phyloP scores from a whole-genome alignment of 2,888 invertebrate species.

The Leptopilina syphax region DNA sequence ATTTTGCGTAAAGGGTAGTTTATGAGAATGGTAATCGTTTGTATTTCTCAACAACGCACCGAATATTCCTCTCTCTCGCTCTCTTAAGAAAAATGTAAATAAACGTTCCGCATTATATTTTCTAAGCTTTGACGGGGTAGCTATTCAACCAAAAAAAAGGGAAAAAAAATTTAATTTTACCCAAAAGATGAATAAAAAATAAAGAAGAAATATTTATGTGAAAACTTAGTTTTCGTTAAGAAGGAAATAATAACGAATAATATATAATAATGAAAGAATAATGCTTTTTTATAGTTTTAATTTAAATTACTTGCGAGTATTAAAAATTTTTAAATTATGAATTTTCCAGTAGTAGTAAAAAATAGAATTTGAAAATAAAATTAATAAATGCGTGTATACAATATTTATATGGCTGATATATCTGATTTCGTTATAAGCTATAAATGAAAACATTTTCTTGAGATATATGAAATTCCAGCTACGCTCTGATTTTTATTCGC shows the following conservation, averaged over 20 bases:
- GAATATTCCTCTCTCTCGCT: background rate
- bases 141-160: background rate
- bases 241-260: too few species aligned
- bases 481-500: constrained; percentile 55
- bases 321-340: too few species aligned
- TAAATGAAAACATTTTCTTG: constrained; percentile 45
- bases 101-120: background rate
- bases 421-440: constrained; percentile 3
- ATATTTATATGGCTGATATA: background rate
- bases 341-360: too few species aligned
- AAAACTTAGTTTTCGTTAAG: too few species aligned
- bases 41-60: background rate
- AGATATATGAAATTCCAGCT: constrained; percentile 46
- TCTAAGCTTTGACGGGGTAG: background rate
- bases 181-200: too few species aligned
- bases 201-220: too few species aligned
- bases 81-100: constrained; percentile 4
- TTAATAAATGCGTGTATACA: too few species aligned
- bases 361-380: too few species aligned
- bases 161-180: too few species aligned
- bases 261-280: too few species aligned
- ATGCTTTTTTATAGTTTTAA: too few species aligned
- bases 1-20: constrained; percentile 14
- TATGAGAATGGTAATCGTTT: constrained; percentile 9
- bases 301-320: too few species aligned